Evolutionary conservation across 2,113 vertebrate genomes (phyloP), one percentile per base, ranked within the genome.

Genomic region (Upupa epops): DNA sequence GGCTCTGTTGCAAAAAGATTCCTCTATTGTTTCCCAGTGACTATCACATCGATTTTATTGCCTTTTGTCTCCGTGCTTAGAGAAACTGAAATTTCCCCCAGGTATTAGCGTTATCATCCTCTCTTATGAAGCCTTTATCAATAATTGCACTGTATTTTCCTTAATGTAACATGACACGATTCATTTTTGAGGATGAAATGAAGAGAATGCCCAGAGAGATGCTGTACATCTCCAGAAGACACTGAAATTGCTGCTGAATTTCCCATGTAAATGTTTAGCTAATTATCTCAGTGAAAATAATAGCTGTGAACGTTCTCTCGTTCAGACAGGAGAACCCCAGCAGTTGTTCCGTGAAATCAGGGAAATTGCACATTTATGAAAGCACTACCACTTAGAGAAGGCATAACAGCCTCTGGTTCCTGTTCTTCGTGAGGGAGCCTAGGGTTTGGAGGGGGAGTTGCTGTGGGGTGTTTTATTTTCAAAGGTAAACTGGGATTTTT

Each of bases 11-110:
- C 22, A 89, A 91, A 74, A 68, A 78, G n/a, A 56, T 54, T 91
- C n/a, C 65, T 90, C 63, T 76, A 28, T 86, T 90, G 92, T 89
- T n/a, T 90, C 87, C 66, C 81, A 87, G 74, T 86, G 70, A 90
- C 61, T 91, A 95, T 86, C 46, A 89, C 42, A 90, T 31, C 73
- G 81, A 92, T 95, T 95, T 95, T 93, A 95, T 90, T 89, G 86
- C 79, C 48, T 70, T 86, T 48, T 55, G 21, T 78, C 8, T 93
- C 68, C 66, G 34, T 34, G 45, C 71, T 90, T 64, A 59, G 83
- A 92, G 86, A 87, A 90, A 90, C 28, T 90, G 83, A 96, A 89
- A 87, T 95, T 93, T 95, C 95, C 92, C 92, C 6, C 56, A 87
- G 89, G 86, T 96, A 89, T 84, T 84, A 66, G 69, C 84, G 52